Percentiles rank a stretch among this genome's conserved stretches.
phyloP scores from a whole-genome alignment of 2,888 invertebrate species.

The Euzophera pinguis region DNA sequence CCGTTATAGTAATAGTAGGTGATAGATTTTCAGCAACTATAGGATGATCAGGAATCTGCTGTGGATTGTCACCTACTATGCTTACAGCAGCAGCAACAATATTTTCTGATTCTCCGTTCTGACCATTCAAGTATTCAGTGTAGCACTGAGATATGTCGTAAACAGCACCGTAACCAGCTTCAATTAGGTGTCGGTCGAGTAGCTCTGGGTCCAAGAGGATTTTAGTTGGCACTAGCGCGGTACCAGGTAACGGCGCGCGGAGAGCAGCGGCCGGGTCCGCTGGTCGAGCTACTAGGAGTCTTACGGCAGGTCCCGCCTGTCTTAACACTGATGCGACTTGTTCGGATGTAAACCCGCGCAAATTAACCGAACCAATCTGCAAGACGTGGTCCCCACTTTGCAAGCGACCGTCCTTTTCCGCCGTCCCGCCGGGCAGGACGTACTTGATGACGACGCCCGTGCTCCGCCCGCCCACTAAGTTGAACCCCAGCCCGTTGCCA shows the following conservation, averaged over 20 bases:
- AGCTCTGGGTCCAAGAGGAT: conserved; percentile 94
- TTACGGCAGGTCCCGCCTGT: conserved; percentile 89
- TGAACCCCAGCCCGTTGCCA: conserved; percentile 98
- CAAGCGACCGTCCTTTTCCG: conserved; percentile 96
- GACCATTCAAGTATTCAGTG: conserved; percentile 58
- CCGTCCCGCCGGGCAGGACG: conserved; percentile 96
- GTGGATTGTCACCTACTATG: conserved; percentile 66
- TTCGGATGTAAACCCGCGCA: conserved; percentile 98
- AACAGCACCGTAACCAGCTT: conserved; percentile 85
- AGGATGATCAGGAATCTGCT: conserved; percentile 61
- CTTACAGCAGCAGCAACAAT: conserved; percentile 66
- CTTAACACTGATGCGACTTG: conserved; percentile 86
- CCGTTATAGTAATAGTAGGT: conserved; percentile 71
- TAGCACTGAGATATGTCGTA: conserved; percentile 69
- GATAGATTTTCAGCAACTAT: conserved; percentile 55
- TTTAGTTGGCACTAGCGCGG: conserved; percentile 95
- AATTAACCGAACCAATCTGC: conserved; percentile 96
- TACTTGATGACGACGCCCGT: conserved; percentile 99
- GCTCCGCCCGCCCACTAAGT: conserved; percentile 97
- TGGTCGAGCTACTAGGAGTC: conserved; percentile 95
- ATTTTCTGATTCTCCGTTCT: conserved; percentile 49
- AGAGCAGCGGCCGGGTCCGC: conserved; percentile 92
- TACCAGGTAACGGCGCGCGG: conserved; percentile 87
- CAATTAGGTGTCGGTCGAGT: conserved; percentile 90
- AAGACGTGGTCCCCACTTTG: conserved; percentile 99